phyloP scores from a whole-genome alignment of 2,113 vertebrate species.

The Anolis carolinensis region DNA sequence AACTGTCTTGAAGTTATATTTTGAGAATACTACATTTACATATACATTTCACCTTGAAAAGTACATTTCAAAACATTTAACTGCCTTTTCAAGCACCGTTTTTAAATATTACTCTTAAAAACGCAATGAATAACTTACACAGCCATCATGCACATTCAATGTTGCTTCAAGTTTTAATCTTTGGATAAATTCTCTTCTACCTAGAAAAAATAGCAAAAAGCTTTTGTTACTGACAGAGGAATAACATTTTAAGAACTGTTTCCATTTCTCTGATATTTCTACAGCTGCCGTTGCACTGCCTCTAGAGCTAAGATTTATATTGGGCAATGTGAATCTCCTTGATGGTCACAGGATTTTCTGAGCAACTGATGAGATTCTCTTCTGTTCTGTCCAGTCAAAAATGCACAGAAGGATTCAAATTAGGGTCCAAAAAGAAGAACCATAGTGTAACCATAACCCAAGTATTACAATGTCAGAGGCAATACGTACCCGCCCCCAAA shows the following conservation, averaged over 20 bases:
- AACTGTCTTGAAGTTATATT: background rate
- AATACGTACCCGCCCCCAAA: constrained; percentile 20
- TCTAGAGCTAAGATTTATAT: background rate
- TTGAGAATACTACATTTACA: too few species aligned
- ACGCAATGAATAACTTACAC: constrained; percentile 84
- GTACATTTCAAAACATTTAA: background rate
- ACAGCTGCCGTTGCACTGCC: background rate
- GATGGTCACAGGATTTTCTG: background rate
- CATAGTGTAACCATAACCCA: background rate
- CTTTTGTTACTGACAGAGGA: background rate
- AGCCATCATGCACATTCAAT: constrained; percentile 96
- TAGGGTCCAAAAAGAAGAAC: background rate
- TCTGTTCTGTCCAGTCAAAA: background rate
- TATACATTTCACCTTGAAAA: too few species aligned
- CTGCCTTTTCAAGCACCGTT: background rate
- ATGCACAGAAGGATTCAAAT: background rate
- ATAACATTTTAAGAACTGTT: background rate
- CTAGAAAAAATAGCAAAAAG: constrained; percentile 70
- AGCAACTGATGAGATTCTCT: background rate
- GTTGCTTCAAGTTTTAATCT: constrained; percentile 97
- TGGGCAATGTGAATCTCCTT: background rate
- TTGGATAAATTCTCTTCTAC: constrained; percentile 98
- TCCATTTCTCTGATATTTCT: background rate
- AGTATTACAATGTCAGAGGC: background rate
- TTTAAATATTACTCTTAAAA: background rate